Evolutionary conservation across 2,797 vertebrate species (phyloP), one percentile per base, ranked within the genome.

Genomic region (Anabacerthia variegaticeps): DNA sequence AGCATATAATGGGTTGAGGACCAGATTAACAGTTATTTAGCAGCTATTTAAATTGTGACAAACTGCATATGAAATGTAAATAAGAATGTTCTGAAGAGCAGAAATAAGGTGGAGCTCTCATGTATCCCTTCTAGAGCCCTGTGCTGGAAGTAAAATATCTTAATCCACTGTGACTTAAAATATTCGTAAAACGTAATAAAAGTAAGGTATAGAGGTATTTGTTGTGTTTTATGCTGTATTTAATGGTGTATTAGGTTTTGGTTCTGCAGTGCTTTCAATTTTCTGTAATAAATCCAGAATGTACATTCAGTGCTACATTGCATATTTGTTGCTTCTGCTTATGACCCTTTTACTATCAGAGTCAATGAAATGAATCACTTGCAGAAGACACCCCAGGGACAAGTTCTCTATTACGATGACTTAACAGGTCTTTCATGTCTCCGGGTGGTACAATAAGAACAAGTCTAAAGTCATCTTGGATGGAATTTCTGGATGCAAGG

Each of bases 251-350:
- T 91, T 92, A 83, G 81, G 52, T 61, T 91, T 87, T 82, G 89
- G 56, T 89, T 78, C 81, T 83, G 81, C 63, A 71, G 23, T 58
- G 44, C 63, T 89, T 92, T 59, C 32, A 36, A 65, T 95, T 93
- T 95, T 80, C 88, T 65, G 65, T 85, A 85, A 89, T 93, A 95
- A 92, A 96, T 91, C 72, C 93, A 65, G 91, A 87, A 51, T 52
- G 83, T 79, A 44, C 71, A 26, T 91, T 89, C 58, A 59, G 49
- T 74, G 84, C 84, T 94, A 2, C 73, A 65, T 36, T 93, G 75
- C 78, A 54, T 94, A 67, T 91, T 95, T 95, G 84, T 95, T 96
- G 92, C 94, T 96, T 91, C 92, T 95, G 81, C 93, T 94, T 92
- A 80, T 76, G 95, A 96, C 92, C 92, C 76, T 91, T 95, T 91